phyloP scores from a whole-genome alignment of 2,113 vertebrate genomes.

The Indicator maculatus region DNA sequence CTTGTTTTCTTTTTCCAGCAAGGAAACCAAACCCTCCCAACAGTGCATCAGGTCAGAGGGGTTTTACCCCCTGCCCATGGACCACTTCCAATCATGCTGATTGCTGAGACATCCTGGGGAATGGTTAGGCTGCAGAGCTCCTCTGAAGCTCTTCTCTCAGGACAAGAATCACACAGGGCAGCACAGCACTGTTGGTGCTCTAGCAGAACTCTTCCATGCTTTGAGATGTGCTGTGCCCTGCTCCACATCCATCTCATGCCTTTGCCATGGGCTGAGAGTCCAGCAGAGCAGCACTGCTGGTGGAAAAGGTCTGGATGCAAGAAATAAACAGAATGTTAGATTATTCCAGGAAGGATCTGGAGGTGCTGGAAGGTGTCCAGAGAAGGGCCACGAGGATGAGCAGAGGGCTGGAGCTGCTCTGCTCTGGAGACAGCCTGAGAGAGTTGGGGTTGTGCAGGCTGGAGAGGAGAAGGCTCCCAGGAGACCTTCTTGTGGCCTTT shows the following conservation, averaged over 20 bases:
- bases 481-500: too few species aligned
- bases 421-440: too few species aligned
- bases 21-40: not conserved
- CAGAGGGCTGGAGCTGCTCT: too few species aligned
- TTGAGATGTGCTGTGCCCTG: not conserved
- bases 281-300: not conserved
- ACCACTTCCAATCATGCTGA: not conserved
- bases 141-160: not conserved
- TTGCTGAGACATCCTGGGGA: not conserved
- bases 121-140: accelerated
- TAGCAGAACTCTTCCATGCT: not conserved
- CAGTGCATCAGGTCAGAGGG: accelerated
- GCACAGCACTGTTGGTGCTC: not conserved
- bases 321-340: not conserved
- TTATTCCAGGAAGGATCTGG: not conserved
- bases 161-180: not conserved
- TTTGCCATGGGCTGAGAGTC: not conserved
- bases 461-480: too few species aligned
- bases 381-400: too few species aligned
- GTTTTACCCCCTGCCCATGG: not conserved
- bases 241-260: not conserved
- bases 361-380: too few species aligned
- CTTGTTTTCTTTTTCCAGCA: not conserved
- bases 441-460: too few species aligned
- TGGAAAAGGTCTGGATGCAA: not conserved